A percentile compares a stretch with the other conserved stretches of the same genome.
Evolutionary conservation across 2,113 vertebrate genomes (phyloP).

Genomic region (Oryzias celebensis): DNA sequence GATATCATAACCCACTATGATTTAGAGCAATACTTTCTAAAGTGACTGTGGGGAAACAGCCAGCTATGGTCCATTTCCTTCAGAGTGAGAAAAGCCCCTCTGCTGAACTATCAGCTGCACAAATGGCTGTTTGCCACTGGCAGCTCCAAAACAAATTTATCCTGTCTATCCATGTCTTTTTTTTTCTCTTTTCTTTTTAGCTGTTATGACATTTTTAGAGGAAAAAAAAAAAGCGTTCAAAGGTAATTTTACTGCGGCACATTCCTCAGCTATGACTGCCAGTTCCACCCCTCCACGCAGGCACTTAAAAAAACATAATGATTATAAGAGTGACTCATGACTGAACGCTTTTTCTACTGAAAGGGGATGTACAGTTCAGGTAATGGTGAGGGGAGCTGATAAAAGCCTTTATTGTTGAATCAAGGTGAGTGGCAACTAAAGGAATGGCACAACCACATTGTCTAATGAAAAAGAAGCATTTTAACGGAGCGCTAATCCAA

Average conservation of each 20-base stretch:
- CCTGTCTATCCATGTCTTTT: slow-evolving; percentile 39
- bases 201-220: slow-evolving; percentile 66
- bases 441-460: slow-evolving; percentile 44
- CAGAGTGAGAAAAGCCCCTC: slow-evolving; percentile 31
- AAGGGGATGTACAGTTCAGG: slow-evolving; percentile 51
- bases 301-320: slow-evolving; percentile 66
- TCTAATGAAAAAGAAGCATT: slow-evolving; percentile 56
- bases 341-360: slow-evolving; percentile 64
- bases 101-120: slow-evolving; percentile 52
- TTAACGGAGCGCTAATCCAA: slow-evolving; percentile 23
- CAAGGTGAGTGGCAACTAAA: slow-evolving; percentile 25
- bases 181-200: slow-evolving; percentile 31
- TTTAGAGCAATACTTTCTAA: slow-evolving; percentile 17
- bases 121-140: slow-evolving; percentile 47
- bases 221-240: slow-evolving; percentile 48
- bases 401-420: slow-evolving; percentile 62
- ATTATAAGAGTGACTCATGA: slow-evolving; percentile 73
- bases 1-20: not conserved
- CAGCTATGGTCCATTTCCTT: slow-evolving; percentile 27
- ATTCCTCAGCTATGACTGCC: slow-evolving; percentile 67
- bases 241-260: slow-evolving; percentile 70
- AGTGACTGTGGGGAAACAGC: slow-evolving; percentile 28
- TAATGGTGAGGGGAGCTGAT: slow-evolving; percentile 35
- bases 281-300: slow-evolving; percentile 66
- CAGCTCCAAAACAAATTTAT: slow-evolving; percentile 62